Evolutionary conservation across 2,888 invertebrate species (phyloP), one percentile per base, ranked within the genome.

Genomic region (Odiellus spinosus): DNA sequence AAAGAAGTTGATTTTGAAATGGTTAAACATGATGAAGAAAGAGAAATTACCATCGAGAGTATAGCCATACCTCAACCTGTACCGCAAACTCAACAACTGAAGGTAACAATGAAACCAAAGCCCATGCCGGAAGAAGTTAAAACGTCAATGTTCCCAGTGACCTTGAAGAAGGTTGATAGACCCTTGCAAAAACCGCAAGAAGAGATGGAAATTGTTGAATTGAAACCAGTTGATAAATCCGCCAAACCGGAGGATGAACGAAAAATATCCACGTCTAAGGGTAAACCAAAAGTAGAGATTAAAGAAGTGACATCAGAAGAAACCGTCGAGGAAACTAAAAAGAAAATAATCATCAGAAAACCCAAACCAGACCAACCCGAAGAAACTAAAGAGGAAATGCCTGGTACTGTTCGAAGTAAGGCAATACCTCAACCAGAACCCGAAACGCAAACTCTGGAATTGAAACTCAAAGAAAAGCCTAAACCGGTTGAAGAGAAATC

Each of bases 401-500:
- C 47, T 26, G 8, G 4, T 8, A 26, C 26, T 26, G 26, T 26
- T 26, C 5, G 8, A 3, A 41, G 40, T 15, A 41, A 42, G 17
- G 32, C 15, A 5, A 11, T 26, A 32, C n/a, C 26, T 6, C 8
- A 6, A 8, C 26, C 26, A 4, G 4, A 6, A 26, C 10, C 2
- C 2, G 26, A 36, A 35, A 20, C 21, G 39, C 38, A 35, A 26
- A 17, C 18, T 8, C 14, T 35, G 12, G 26, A 12, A 35, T n/a
- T n/a, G 12, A 34, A 33, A 44, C 43, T 34, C 2, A 26, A 21
- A 19, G 3, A 18, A 18, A 15, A 42, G 17, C 44, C 44, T 1
- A 44, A 45, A 36, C 44, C 34, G 20, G 34, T 33, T 42, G 46
- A 26, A 8, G 26, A 26, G 8, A 44, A 34, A 34, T 14, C 38